Conservation (phyloP, 2,113 vertebrate species). For the Takifugu flavidus region DNA sequence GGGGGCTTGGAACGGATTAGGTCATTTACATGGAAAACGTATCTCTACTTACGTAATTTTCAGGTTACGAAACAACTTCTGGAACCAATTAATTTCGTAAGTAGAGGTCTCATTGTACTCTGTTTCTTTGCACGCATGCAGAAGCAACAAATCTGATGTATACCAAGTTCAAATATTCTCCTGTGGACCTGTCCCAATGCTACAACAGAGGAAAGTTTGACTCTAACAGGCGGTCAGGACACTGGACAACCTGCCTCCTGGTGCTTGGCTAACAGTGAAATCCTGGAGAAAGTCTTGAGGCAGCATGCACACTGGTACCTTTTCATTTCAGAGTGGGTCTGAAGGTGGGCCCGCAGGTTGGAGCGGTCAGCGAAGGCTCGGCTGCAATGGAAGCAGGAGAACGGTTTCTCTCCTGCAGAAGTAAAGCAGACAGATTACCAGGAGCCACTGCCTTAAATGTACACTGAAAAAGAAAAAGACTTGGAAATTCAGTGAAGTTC, state of each 20-base stretch:
- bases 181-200: background rate
- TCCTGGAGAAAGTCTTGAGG: conserved; percentile 46
- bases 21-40: no score
- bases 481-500: no score
- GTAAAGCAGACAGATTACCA: background rate
- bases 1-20: no score
- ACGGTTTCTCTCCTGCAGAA: conserved; percentile 38
- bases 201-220: background rate
- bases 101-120: no score
- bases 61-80: no score
- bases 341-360: conserved; percentile 47
- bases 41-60: no score
- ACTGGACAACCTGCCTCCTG: conserved; percentile 27
- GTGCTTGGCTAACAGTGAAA: conserved; percentile 44
- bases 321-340: conserved; percentile 42
- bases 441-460: background rate
- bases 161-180: background rate
- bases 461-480: no score
- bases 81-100: no score
- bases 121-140: no score
- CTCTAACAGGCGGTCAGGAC: conserved; percentile 15
- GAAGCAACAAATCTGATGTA: no score
- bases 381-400: conserved; percentile 41
- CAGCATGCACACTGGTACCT: conserved; percentile 37
- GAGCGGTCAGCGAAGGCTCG: conserved; percentile 43